Conservation (phyloP, 2,797 vertebrate genomes). For the Acipenser oxyrinchus region DNA sequence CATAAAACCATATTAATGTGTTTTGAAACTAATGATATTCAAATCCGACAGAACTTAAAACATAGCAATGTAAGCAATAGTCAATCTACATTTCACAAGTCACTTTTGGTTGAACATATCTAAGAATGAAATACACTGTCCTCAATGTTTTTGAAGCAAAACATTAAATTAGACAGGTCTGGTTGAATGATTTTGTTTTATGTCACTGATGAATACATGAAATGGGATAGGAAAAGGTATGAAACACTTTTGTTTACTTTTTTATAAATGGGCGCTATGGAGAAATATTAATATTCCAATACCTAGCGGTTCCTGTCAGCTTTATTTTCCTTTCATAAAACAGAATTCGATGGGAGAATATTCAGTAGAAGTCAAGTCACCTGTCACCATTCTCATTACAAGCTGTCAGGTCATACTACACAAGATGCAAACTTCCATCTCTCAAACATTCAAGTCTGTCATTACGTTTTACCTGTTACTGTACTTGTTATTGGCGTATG, state of each 20-base stretch:
- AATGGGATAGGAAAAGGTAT: slow-evolving; percentile 10
- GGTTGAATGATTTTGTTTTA: no score
- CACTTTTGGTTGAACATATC: no score
- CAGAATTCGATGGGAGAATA: slow-evolving; percentile 7
- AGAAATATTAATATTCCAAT: slow-evolving; percentile 18
- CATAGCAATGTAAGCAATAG: no score
- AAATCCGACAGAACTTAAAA: no score
- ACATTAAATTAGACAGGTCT: no score
- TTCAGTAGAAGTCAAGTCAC: slow-evolving; percentile 15
- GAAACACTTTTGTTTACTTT: not conserved
- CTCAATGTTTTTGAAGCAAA: no score
- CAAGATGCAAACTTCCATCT: slow-evolving; percentile 8
- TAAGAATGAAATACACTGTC: no score
- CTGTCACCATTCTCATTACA: slow-evolving; percentile 10
- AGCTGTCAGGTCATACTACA: slow-evolving; percentile 5
- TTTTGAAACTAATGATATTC: no score
- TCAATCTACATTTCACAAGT: no score
- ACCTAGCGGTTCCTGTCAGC: slow-evolving; percentile 14
- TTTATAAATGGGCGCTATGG: not conserved
- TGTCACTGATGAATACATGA: no score
- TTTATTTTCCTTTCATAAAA: slow-evolving; percentile 13
- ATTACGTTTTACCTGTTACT: slow-evolving; percentile 14
- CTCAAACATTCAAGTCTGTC: slow-evolving; percentile 15
- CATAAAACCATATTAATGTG: no score
- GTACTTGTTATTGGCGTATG: slow-evolving; percentile 16